Base-by-base conservation (phyloP, 2,113 vertebrate genomes). In the Lasiurus borealis region DNA sequence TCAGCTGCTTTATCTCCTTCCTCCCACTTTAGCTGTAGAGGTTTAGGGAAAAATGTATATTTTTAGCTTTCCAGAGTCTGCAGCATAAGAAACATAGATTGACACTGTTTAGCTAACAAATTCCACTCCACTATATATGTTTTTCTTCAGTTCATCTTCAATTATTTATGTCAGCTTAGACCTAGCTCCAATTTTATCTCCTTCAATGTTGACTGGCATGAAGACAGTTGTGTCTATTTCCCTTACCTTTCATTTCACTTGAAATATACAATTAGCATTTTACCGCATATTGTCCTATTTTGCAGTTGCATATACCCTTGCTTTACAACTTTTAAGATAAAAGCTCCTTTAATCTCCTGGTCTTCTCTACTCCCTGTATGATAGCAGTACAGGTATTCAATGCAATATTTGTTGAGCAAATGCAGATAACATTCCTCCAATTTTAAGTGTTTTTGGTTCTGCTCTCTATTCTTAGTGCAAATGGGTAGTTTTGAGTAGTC, bases 401-500 rank as follows among this genome's bases (percentile, higher is more conserved):
- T 36, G 64, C 46, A 96, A 8, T 86, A 50, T 92, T 48, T 86
- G 36, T 86, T 73, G 12, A 92, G 15, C 54, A 85, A 93, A 46
- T 71, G 23, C 44, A 80, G 92, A 82, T 29, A 57, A 19, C 3
- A 46, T 29, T 52, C 36, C 23, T 77, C 25, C 69, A 52, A 90
- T 89, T 87, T 92, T 91, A 71, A 86, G 36, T 80, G 18, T 80
- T 91, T 85, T 59, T 64, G 27, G 13, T 80, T 92, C 59, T 90
- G 27, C 2, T 89, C 5, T 34, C 46, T 88, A 54, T 88, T 36
- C 73, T n/a, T 72, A 7, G 16, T 31, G 93, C 34, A 81, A 72
- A 85, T 66, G 77, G 36, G 59, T 83, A 72, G 50, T 82, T 73
- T 75, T 62, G 72, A 73, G 31, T 36, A 92, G 68, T 68, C 46